Percentiles rank a stretch among this genome's conserved stretches.
These are phyloP conservation scores for Heliconius aoede DNA, from an alignment of 2,888 invertebrate genomes.

Conservation along the genomic window DNA sequence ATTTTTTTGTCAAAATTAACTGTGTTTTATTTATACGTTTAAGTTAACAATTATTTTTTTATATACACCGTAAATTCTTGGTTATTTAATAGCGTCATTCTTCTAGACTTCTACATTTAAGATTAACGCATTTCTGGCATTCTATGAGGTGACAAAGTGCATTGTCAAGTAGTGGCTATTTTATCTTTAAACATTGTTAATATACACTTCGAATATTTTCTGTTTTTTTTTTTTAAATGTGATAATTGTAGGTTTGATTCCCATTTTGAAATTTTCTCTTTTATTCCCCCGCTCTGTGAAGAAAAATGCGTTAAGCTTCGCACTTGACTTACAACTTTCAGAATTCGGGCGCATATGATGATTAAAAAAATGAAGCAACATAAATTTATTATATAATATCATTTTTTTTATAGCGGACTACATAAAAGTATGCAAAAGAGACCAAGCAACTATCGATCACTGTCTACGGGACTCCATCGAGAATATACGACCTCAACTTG, in stretches of 20 bases:
- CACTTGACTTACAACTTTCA: too few relatives aligned
- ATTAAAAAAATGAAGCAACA: too few relatives aligned
- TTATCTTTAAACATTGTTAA: background rate
- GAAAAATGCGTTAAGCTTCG: too few relatives aligned
- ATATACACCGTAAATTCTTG: background rate
- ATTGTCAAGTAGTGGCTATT: background rate
- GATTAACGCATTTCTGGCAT: background rate
- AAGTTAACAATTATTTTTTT: background rate
- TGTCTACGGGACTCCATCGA: constrained; percentile 87
- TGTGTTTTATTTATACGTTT: constrained; percentile 2
- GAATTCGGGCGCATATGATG: too few relatives aligned
- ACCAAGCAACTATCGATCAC: constrained; percentile 84
- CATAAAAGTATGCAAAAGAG: constrained; percentile 86
- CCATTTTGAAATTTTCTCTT: background rate
- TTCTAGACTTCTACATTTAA: background rate
- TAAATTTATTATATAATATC: too few relatives aligned
- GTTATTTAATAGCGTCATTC: background rate
- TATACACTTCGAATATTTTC: too few relatives aligned
- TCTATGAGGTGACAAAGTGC: background rate
- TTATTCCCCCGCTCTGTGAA: too few relatives aligned
- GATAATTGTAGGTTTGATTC: background rate
- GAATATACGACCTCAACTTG: constrained; percentile 81
- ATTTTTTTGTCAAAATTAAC: background rate
- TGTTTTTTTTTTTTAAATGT: background rate
- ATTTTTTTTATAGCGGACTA: constrained; percentile 83